Base-by-base conservation (phyloP, 2,113 vertebrate genomes). In the Bubo bubo region DNA sequence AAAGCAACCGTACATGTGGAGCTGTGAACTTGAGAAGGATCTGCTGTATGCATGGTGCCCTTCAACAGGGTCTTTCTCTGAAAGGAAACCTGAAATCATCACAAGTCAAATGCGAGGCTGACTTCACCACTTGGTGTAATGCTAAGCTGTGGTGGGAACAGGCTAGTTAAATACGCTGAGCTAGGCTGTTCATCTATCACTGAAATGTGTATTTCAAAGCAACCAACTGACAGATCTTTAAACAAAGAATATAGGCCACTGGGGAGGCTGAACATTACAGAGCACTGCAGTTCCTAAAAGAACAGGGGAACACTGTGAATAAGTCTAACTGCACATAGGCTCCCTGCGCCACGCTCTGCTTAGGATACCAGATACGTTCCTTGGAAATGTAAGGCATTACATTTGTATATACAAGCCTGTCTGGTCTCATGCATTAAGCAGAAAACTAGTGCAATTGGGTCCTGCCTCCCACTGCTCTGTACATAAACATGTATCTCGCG, bases 401-500 rank as follows among this genome's bases (percentile, higher is more conserved):
- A 15, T 62, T 73, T 70, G 35, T 66, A 58, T 53, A 66, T 24
- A 58, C 30, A 45, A 52, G 24, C 30, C 45, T 80, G 23, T 35
- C 30, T 62, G 37, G 35, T 79, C 60, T 89, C 45, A 32, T 5
- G 35, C 35, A 21, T 43, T 52, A 76, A 50, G 24, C 35, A 91
- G 63, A 66, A 76, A 74, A 37, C 16, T 12, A 45, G 32, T 55
- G 74, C 45, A 55, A 9, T 24, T 34, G 22, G 9, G 20, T 50
- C 64, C 50, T 67, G 50, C 41, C 55, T 80, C 55, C 37, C 34
- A 10, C 67, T 81, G 32, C 15, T 86, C 55, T 63, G 3, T 62
- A 50, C 0, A 0, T 34, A 68, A 67, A 8, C 2, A 0, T 71
- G 34, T 43, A 13, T 60, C 39, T 89, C 1, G 3, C 12, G 7